A percentile compares a stretch with the other conserved stretches of the same genome.
Evolutionary conservation across 2,888 invertebrate genomes (phyloP).

Genomic region (Vesta saturnalis): DNA sequence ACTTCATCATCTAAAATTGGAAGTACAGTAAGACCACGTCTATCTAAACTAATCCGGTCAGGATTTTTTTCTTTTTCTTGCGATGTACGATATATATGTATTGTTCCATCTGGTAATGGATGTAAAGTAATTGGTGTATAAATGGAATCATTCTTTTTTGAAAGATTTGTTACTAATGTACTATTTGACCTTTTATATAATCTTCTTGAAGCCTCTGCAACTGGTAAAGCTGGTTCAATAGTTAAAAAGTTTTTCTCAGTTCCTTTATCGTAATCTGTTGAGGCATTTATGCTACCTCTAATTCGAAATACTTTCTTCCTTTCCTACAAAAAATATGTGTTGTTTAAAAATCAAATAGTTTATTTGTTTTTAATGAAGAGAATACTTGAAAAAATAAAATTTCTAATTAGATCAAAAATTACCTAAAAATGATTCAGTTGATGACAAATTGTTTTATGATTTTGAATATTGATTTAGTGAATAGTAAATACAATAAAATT

Average conservation of each 20-base stretch:
- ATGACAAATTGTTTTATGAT: no score
- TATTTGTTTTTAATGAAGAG: neutral
- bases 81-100: conserved; percentile 75
- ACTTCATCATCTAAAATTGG: conserved; percentile 86
- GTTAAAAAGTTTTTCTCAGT: conserved; percentile 55
- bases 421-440: no score
- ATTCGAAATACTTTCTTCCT: conserved; percentile 52
- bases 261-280: conserved; percentile 34
- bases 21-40: conserved; percentile 83
- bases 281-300: conserved; percentile 61
- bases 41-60: conserved; percentile 89
- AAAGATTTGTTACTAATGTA: conserved; percentile 58
- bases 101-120: conserved; percentile 71
- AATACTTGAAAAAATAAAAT: neutral
- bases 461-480: no score
- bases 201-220: conserved; percentile 47
- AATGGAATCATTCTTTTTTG: conserved; percentile 45
- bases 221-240: conserved; percentile 58
- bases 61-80: conserved; percentile 86
- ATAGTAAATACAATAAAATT: no score
- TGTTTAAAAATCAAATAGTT: conserved; percentile 8
- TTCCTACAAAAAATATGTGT: conserved; percentile 51
- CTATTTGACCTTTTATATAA: conserved; percentile 64
- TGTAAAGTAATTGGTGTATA: conserved; percentile 62
- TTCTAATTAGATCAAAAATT: neutral